A percentile compares a stretch with the other conserved stretches of the same genome.
Evolutionary conservation across 1,140 invertebrate genomes (phyloP).

Genomic region (Drosophila nasuta): DNA sequence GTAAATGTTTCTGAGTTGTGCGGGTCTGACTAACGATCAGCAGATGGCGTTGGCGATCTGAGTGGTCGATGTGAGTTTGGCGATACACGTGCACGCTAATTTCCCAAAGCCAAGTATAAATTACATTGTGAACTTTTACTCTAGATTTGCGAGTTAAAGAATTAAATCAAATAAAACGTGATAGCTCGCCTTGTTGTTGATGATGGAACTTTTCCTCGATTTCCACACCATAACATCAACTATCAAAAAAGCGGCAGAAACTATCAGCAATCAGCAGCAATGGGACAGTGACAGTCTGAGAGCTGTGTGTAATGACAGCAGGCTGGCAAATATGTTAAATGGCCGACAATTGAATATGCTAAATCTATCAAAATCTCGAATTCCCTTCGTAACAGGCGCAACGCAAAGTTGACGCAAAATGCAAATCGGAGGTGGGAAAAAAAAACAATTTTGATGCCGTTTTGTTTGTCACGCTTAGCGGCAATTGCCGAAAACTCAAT

Average conservation of each 20-base stretch:
- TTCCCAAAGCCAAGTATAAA: slow-evolving; percentile 56
- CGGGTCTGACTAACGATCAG: too few species aligned
- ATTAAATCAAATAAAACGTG: slow-evolving; percentile 77
- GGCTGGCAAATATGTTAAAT: slow-evolving; percentile 63
- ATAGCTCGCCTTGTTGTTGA: slow-evolving; percentile 41
- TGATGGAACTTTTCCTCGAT: slow-evolving; percentile 78
- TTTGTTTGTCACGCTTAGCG: slow-evolving; percentile 27
- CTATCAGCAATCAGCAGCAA: slow-evolving; percentile 2
- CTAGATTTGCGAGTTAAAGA: slow-evolving; percentile 64
- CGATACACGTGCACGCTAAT: slow-evolving; percentile 60
- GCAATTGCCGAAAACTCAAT: slow-evolving; percentile 69
- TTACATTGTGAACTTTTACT: slow-evolving; percentile 77
- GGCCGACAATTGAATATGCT: slow-evolving; percentile 67
- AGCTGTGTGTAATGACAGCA: slow-evolving; percentile 54
- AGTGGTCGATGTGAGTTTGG: not conserved
- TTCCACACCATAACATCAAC: slow-evolving; percentile 51
- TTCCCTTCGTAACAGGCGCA: slow-evolving; percentile 57
- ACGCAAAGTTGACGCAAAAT: slow-evolving; percentile 56
- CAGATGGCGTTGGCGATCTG: too few species aligned
- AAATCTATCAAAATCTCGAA: slow-evolving; percentile 36
- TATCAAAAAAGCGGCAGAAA: slow-evolving; percentile 7
- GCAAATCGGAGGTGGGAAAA: slow-evolving; percentile 43
- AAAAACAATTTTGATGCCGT: not conserved
- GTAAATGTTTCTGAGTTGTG: too few species aligned
- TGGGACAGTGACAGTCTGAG: not conserved